Evolutionary conservation across 2,888 invertebrate genomes (phyloP), one percentile per base, ranked within the genome.

Genomic region (Scaptomyza reducta): DNA sequence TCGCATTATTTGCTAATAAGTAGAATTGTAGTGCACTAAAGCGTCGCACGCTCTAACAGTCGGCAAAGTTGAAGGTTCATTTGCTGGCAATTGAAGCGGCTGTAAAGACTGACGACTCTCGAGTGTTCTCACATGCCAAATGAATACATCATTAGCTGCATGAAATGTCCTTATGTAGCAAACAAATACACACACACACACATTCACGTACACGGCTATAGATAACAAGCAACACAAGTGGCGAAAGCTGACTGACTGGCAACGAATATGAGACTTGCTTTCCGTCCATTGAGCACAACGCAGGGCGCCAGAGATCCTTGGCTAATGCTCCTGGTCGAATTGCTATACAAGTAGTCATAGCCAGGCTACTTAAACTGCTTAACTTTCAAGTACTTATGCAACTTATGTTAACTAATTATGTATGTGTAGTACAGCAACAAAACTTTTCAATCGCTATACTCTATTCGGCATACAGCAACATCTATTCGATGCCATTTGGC

Each of bases 81-180:
- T 81, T 88, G 64, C 63, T 69, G 5, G 54, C 88, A 81, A 86
- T 81, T 86, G 77, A 81, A 88, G 59, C 9, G 65, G 55, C 64
- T 79, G 72, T 64, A 79, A 66, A 29, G 73, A 64, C 51, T 31
- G 41, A 53, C 49, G 51, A 53, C 62, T 56, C 61, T 61, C 13
- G 51, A 74, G 59, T 31, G 70, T 70, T 58, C 58, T 70, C 46
- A 73, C 65, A 86, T 87, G 78, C 78, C 74, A 87, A 88, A 69
- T 88, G 82, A 82, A 82, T 82, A 88, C 82, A 80, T 82, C 87
- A 82, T 88, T 82, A 82, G 82, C 87, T 80, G 77, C 74, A 84
- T 79, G 64, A 87, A 77, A 68, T 88, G 81, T 80, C 61, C 85
- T 66, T 63, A 59, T 64, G 46, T 41, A 60, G 42, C 62, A 70